These are phyloP conservation scores for Noctuana brunneofusca DNA, from an alignment of 2,888 invertebrate genomes.

Conservation along the genomic window DNA sequence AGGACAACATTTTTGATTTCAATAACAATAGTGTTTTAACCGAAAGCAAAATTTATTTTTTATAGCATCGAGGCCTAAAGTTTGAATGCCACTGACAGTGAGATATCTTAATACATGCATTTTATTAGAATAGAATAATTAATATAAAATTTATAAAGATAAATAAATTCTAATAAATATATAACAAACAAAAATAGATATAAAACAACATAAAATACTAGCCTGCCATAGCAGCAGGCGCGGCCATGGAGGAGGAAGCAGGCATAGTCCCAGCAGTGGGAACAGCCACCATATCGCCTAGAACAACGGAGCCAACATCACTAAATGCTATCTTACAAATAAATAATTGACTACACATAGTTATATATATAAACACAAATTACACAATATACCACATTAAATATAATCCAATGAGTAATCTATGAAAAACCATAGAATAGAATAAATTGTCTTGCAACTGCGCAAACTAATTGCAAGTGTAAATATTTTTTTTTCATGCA, in stretches of 20 bases:
- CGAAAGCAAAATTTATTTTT: no score
- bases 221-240: slow-evolving; percentile 62
- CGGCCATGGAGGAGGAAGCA: slow-evolving; percentile 52
- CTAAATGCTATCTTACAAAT: slow-evolving; percentile 20
- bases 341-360: neutral
- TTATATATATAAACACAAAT: neutral
- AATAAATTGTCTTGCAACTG: neutral
- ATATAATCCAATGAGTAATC: neutral
- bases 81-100: no score
- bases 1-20: no score
- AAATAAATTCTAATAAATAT: no score
- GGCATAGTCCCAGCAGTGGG: slow-evolving; percentile 56
- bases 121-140: no score
- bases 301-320: slow-evolving; percentile 47
- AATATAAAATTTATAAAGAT: no score
- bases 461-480: neutral
- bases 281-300: slow-evolving; percentile 71
- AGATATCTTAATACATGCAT: no score
- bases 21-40: no score
- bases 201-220: slow-evolving; percentile 48
- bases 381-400: neutral
- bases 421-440: neutral
- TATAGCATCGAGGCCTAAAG: no score
- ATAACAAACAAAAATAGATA: slow-evolving; percentile 8
- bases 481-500: neutral